A percentile compares a stretch with the other conserved stretches of the same genome.
phyloP scores from a whole-genome alignment of 2,888 invertebrate genomes.

The Cephus pygmeus region DNA sequence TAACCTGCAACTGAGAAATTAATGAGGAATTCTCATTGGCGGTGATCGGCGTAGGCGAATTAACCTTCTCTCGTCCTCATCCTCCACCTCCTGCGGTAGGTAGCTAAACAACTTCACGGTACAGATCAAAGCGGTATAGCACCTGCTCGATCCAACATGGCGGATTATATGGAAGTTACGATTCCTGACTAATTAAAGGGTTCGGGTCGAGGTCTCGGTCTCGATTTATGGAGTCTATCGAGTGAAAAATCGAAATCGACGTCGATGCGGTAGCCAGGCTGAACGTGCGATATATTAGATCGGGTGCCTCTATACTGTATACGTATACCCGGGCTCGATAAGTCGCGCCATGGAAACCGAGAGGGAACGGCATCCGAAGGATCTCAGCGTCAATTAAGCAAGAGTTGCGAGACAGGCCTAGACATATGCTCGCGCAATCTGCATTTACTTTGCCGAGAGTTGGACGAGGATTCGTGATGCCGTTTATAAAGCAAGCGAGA shows the following conservation, averaged over 20 bases:
- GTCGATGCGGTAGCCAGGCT: too few relatives aligned
- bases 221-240: not conserved
- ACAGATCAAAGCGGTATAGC: constrained; percentile 14
- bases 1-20: too few relatives aligned
- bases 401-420: constrained; percentile 49
- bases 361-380: constrained; percentile 33
- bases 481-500: too few relatives aligned
- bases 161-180: constrained; percentile 23
- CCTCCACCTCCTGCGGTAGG: too few relatives aligned
- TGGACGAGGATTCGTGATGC: not conserved
- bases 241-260: not conserved
- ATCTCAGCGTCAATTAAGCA: constrained; percentile 53
- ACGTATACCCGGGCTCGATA: not conserved
- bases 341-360: constrained; percentile 10
- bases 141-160: constrained; percentile 28
- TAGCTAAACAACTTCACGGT: too few relatives aligned
- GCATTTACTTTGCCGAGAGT: constrained; percentile 28
- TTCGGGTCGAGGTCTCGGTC: constrained; percentile 8
- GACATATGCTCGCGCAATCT: constrained; percentile 50
- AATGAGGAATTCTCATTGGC: too few relatives aligned
- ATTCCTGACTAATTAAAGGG: constrained; percentile 38
- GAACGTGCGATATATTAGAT: too few relatives aligned
- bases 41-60: too few relatives aligned
- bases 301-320: too few relatives aligned
- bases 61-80: too few relatives aligned